Conservation (phyloP, 2,113 vertebrate genomes). For the Amphiprion ocellaris region DNA sequence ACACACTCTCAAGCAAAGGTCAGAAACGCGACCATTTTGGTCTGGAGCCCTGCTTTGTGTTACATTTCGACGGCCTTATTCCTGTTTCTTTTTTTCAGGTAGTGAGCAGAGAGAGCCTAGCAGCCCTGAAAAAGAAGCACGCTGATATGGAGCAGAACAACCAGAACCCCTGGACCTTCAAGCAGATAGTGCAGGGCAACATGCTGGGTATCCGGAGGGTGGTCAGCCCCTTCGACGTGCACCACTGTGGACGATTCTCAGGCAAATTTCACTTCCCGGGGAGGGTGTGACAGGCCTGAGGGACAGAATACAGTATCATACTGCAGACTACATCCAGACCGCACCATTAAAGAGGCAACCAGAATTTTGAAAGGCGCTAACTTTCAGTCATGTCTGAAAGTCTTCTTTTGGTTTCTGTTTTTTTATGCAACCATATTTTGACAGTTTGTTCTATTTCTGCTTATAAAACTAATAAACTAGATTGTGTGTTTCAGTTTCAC, state of each 20-base stretch:
- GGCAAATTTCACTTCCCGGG: conserved; percentile 90
- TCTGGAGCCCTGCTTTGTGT: neutral
- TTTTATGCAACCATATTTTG: conserved; percentile 1
- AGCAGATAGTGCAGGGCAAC: conserved; percentile 85
- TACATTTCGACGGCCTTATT: neutral
- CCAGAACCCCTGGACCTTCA: conserved; percentile 97
- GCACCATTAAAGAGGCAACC: conserved; percentile 9
- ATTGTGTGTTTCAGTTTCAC: conserved; percentile 7
- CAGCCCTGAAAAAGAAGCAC: conserved; percentile 74
- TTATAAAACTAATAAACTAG: conserved; percentile 6
- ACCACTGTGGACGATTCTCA: conserved; percentile 86
- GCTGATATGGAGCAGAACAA: conserved; percentile 85
- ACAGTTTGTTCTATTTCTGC: conserved; percentile 8
- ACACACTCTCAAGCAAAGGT: no score
- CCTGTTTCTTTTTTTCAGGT: conserved; percentile 68
- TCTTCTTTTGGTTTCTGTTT: conserved; percentile 7
- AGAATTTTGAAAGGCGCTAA: neutral
- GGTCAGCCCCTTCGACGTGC: conserved; percentile 90
- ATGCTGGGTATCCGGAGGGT: conserved; percentile 93
- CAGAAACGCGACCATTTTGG: no score
- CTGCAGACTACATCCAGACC: neutral
- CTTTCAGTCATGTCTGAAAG: neutral
- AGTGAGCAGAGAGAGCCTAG: conserved; percentile 86
- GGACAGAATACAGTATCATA: neutral
- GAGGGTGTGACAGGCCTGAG: conserved; percentile 82